Percentiles rank a stretch among this genome's conserved stretches.
These are phyloP conservation scores for Gymnogyps californianus DNA, from an alignment of 2,113 vertebrate species.

Conservation along the genomic window DNA sequence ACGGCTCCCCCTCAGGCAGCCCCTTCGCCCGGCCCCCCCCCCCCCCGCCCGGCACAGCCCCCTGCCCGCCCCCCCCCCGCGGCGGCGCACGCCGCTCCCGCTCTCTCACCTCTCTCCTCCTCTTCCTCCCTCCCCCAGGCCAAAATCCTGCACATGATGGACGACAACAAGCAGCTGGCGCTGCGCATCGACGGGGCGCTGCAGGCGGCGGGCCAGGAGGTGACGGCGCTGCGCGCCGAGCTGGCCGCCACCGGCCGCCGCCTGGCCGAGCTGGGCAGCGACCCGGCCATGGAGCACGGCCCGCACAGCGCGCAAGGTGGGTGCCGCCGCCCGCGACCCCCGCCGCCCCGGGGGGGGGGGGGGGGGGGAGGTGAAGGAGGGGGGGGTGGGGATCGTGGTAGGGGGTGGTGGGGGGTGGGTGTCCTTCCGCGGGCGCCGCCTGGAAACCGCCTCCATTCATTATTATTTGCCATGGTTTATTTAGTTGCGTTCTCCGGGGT, in stretches of 20 bases:
- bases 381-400: no score
- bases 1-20: neutral
- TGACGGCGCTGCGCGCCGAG: slow-evolving; percentile 89
- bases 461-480: neutral
- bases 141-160: slow-evolving; percentile 93
- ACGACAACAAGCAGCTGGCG: slow-evolving; percentile 91
- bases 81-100: no score
- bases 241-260: slow-evolving; percentile 87
- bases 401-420: no score
- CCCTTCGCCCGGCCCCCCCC: neutral
- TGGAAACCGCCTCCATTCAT: neutral
- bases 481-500: neutral
- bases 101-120: neutral
- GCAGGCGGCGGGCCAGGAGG: slow-evolving; percentile 89
- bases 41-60: neutral
- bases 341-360: no score
- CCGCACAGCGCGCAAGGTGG: slow-evolving; percentile 81
- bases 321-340: neutral
- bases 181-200: slow-evolving; percentile 90
- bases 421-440: no score
- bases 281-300: slow-evolving; percentile 78
- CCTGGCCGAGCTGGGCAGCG: slow-evolving; percentile 83
- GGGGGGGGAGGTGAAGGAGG: no score
- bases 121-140: slow-evolving; percentile 75
- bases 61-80: neutral